Evolutionary conservation across 37 sponge, comb jelly and placozoan species (phyloP).

Genomic region (Oopsacas minuta): DNA sequence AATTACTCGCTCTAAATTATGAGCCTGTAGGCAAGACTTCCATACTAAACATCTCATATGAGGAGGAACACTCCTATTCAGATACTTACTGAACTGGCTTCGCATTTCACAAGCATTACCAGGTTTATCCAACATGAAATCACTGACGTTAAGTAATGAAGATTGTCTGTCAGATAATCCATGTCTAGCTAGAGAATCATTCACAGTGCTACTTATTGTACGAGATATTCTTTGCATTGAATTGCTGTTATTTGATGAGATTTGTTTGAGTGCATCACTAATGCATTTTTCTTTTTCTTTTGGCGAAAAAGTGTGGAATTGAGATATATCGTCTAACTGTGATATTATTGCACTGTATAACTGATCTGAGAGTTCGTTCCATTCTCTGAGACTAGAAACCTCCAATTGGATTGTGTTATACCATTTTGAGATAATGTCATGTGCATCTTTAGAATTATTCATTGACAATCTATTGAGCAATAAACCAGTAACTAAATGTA

Average conservation of each 20-base stretch:
- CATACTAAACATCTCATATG: background rate
- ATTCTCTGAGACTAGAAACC: background rate
- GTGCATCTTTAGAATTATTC: too few relatives aligned
- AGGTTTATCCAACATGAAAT: background rate
- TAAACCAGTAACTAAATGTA: too few relatives aligned
- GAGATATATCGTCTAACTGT: background rate
- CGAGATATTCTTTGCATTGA: background rate
- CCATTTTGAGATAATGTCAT: too few relatives aligned
- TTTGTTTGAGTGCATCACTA: background rate
- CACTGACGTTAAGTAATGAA: background rate
- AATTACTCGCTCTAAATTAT: background rate
- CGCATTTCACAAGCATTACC: background rate
- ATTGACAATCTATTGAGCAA: too few relatives aligned
- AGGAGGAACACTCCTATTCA: background rate
- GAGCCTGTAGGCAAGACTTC: background rate
- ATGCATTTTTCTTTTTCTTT: background rate
- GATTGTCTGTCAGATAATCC: background rate
- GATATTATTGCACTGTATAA: background rate
- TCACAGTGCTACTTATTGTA: background rate
- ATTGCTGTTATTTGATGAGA: background rate
- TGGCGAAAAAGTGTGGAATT: background rate
- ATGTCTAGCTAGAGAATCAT: background rate
- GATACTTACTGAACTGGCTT: background rate
- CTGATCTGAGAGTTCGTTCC: background rate
- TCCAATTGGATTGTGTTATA: background rate